Evolutionary conservation across 2,888 invertebrate genomes (phyloP).

Genomic region (Gryllus longicercus): DNA sequence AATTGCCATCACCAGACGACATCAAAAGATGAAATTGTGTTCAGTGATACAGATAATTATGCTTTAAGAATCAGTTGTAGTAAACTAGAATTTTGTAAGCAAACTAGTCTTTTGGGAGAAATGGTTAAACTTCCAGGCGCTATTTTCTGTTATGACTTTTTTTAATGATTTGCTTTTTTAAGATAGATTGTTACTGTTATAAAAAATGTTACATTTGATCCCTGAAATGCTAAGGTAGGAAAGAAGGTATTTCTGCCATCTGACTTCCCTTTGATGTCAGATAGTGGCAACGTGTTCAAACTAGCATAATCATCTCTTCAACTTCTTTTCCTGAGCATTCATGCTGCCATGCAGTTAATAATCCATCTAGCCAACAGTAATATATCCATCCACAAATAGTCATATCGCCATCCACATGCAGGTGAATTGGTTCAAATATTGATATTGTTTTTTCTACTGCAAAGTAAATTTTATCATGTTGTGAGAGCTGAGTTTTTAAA

Average conservation of each 20-base stretch:
- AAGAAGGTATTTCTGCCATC: neutral
- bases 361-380: too few species aligned
- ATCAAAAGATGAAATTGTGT: neutral
- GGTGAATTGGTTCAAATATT: too few species aligned
- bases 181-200: neutral
- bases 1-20: constrained; percentile 45
- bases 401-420: too few species aligned
- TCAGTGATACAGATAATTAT: neutral
- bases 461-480: too few species aligned
- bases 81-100: neutral
- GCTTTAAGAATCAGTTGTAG: neutral
- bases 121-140: neutral
- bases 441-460: too few species aligned
- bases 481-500: too few species aligned
- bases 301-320: too few species aligned
- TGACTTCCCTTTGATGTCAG: neutral
- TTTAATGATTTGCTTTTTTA: neutral
- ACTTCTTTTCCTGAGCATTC: too few species aligned
- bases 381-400: too few species aligned
- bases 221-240: neutral
- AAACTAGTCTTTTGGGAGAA: neutral
- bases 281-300: neutral
- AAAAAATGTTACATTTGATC: neutral
- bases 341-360: too few species aligned
- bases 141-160: neutral